Conservation (phyloP, 2,113 vertebrate species). For the Tylochromis polylepis region DNA sequence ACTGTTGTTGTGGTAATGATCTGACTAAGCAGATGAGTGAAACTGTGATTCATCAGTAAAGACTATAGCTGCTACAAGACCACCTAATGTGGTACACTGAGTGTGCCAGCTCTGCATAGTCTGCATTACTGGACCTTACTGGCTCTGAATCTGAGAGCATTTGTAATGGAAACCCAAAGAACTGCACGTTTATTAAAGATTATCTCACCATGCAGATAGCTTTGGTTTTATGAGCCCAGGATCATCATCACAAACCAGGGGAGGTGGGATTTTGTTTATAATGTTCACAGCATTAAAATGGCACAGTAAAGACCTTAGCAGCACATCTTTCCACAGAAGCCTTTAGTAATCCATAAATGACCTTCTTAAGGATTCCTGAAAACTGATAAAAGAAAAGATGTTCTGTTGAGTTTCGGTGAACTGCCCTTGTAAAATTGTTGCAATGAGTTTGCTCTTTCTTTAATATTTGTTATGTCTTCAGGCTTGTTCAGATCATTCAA, state of each 20-base stretch:
- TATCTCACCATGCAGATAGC: neutral
- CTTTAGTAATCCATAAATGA: neutral
- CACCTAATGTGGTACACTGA: neutral
- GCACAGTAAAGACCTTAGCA: neutral
- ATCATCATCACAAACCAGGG: neutral
- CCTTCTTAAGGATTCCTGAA: neutral
- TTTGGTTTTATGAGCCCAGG: neutral
- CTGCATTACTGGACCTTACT: neutral
- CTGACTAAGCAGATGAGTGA: constrained; percentile 7
- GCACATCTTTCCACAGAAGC: neutral
- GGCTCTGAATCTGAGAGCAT: neutral
- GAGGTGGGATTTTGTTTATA: neutral
- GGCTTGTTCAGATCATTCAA: neutral
- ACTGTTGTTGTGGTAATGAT: constrained; percentile 22
- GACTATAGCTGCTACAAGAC: neutral
- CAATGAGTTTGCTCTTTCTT: neutral
- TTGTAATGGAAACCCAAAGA: neutral
- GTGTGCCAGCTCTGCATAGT: neutral
- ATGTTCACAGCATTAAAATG: neutral
- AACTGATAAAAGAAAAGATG: neutral
- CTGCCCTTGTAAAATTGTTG: neutral
- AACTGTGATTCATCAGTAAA: constrained; percentile 9
- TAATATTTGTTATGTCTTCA: neutral
- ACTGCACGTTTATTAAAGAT: neutral
- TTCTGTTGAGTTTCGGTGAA: neutral